Base-by-base conservation (phyloP, 2,113 vertebrate species). In the Brachirus orientalis region DNA sequence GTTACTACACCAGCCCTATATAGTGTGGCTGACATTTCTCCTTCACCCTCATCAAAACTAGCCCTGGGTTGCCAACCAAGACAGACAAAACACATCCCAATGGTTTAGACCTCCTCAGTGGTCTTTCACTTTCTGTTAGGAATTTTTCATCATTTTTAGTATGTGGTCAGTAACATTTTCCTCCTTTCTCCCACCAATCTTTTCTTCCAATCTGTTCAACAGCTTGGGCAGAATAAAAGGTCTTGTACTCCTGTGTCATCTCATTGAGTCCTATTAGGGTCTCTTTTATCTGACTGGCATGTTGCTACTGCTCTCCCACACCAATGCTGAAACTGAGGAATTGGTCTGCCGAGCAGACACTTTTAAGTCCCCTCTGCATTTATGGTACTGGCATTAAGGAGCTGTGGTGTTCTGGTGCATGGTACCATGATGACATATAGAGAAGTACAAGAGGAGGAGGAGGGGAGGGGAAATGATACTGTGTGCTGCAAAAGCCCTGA, bases 261-360 rank as follows among this genome's bases (percentile, higher is more conserved):
- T 73, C 62, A 61, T 65, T 45, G 60, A 85, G 85, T 79, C 69
- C 73, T 81, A 83, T 88, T 87, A 87, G 70, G 64, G 76, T 22
- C 80, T 83, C 77, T 82, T 83, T 80, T 51, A 73, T 86, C 72
- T 55, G 71, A 82, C 69, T 88, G 79, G 74, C 84, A 79, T 77
- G 56, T 71, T 84, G 75, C 80, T 79, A 87, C 71, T 70, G 69
- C 70, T 71, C 67, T 80, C 62, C 68, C 54, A 62, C 54, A 82
- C 74, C 72, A 58, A 71, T 67, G 63, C 50, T 63, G 62, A 80
- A 75, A 71, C 58, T 50, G 43, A 75, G 65, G 28, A 68, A 75
- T 37, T 65, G 51, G 51, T 80, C 60, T 73, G 74, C 77, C 80
- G 76, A 60, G 45, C 6, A 8, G 40, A 59, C 47, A 56, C 56